A percentile compares a stretch with the other conserved stretches of the same genome.
Conservation (phyloP, 2,888 invertebrate genomes). For the Sarcophaga carnaria region DNA sequence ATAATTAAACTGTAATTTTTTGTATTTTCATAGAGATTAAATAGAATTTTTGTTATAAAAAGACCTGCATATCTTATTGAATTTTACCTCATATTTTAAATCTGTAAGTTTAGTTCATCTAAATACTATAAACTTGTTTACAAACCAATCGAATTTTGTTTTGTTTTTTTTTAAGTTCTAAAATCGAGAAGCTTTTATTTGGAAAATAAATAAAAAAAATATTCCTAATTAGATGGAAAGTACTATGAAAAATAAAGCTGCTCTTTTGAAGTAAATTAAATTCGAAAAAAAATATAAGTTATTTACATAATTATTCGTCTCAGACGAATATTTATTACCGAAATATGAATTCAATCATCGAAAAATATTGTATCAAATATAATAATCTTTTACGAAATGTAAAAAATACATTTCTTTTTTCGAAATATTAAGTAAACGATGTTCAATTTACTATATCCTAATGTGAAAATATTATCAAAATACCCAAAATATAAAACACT, state of each 20-base stretch:
- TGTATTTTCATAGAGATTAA: slow-evolving; percentile 43
- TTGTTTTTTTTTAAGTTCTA: slow-evolving; percentile 29
- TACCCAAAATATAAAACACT: too few relatives aligned
- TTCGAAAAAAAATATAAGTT: neutral
- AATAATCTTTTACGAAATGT: too few relatives aligned
- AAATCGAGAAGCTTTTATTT: slow-evolving; percentile 9
- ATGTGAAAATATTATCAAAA: too few relatives aligned
- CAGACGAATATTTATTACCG: too few relatives aligned
- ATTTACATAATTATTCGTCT: neutral
- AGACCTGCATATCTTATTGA: slow-evolving; percentile 45
- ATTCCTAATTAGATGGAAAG: neutral
- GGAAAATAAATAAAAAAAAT: neutral
- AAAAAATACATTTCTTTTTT: too few relatives aligned
- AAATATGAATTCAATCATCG: neutral
- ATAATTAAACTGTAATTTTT: slow-evolving; percentile 40
- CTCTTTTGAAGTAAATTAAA: neutral
- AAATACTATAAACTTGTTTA: slow-evolving; percentile 45
- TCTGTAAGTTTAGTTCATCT: slow-evolving; percentile 16
- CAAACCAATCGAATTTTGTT: slow-evolving; percentile 40
- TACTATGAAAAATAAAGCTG: neutral
- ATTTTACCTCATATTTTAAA: slow-evolving; percentile 14
- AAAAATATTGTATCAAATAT: neutral
- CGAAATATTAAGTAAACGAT: too few relatives aligned
- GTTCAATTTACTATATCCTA: too few relatives aligned
- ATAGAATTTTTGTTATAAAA: slow-evolving; percentile 52